These are phyloP conservation scores for Calosoma granatense DNA, from an alignment of 1,140 invertebrate species.

Conservation along the genomic window DNA sequence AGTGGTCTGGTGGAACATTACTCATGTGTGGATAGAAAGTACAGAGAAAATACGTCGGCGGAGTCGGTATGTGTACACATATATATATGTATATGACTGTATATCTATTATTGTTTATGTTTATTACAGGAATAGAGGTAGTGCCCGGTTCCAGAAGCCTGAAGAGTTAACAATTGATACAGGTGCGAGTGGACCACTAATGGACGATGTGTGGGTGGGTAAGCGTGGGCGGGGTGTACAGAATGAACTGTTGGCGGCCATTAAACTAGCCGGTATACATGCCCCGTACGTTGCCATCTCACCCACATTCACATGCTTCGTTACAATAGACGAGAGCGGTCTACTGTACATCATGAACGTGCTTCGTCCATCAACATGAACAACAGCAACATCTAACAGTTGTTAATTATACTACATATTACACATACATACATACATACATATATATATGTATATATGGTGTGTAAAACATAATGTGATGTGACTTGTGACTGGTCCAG, in stretches of 20 bases:
- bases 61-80: not conserved
- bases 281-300: constrained; percentile 11
- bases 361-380: not conserved
- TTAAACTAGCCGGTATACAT: constrained; percentile 15
- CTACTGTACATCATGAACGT: constrained; percentile 15
- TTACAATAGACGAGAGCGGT: constrained; percentile 15
- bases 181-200: not conserved
- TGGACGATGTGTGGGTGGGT: constrained; percentile 4
- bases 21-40: constrained; percentile 2
- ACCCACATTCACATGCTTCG: constrained; percentile 14
- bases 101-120: not conserved
- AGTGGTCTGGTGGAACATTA: constrained; percentile 20
- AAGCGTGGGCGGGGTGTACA: constrained; percentile 10
- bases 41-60: not conserved
- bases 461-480: no score
- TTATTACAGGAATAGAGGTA: constrained; percentile 3
- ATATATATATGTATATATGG: no score
- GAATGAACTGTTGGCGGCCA: constrained; percentile 13
- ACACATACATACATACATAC: no score
- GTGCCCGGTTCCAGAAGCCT: not conserved
- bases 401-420: no score
- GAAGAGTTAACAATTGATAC: constrained; percentile 7
- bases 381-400: no score
- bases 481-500: no score
- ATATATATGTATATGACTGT: not conserved